Base-by-base conservation (phyloP, 2,888 invertebrate species). In the Netelia fuscicornis region DNA sequence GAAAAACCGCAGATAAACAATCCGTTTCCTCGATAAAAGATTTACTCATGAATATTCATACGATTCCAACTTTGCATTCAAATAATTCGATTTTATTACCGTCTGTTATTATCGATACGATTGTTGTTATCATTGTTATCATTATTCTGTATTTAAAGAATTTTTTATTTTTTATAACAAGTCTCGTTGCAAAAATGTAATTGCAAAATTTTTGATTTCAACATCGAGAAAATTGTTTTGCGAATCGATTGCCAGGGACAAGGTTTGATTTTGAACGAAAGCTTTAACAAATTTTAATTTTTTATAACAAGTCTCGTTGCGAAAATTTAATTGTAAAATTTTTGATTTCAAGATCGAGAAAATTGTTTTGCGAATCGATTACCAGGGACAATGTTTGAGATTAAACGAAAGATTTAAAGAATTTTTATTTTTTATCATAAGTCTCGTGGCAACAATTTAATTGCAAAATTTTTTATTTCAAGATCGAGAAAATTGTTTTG, bases 1-100 rank as follows among this genome's bases (percentile, higher is more conserved):
- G 30, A 48, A 48, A 68, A 74, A 83, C 74, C 71, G 72, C 67
- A 79, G 78, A 74, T 70, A 62, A 20, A 74, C 74, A 71, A 68
- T 79, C 54, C 68, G 52, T 54, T 64, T 52, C 11, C 11, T 25
- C 56, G 70, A 71, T 71, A 81, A 62, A 30, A 67, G 52, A 17
- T 62, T 48, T 52, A 42, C 52, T n/a, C 8, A 20, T 5, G 6
- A n/a, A 48, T 48, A 48, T 48, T 13, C 13, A 8, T 48, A 8
- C n/a, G 52, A n/a, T n/a, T 30, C 0, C 30, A 30, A 30, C 5
- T 30, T 30, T 5, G 30, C 3, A 30, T 30, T 30, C 2, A 5
- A 30, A 30, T 30, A 30, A 30, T 30, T 30, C 30, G 30, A 30
- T 30, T 30, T 5, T 5, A 30, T 5, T 5, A 30, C 5, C 30